Base-by-base conservation (phyloP, 2,888 invertebrate genomes). In the Syrista parreyssii region DNA sequence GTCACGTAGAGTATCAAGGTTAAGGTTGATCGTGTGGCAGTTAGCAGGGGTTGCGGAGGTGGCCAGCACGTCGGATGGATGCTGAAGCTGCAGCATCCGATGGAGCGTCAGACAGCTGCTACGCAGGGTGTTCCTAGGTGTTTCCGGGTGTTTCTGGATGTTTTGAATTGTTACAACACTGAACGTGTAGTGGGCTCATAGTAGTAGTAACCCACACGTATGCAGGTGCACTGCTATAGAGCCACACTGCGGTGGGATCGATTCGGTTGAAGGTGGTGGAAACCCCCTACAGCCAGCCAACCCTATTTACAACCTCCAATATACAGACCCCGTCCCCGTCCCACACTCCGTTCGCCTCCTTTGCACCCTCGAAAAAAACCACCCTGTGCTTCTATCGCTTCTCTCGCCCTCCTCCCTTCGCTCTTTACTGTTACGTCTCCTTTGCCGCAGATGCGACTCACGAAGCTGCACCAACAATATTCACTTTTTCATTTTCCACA, bases 211-310 rank as follows among this genome's bases (percentile, higher is more conserved):
- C 4, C 79, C 82, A 84, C 87, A 87, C 84, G 87, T 87, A 87
- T 88, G 88, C 89, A 89, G 86, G 87, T 87, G 88, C 84, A 79
- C 81, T 84, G 85, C 85, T 88, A 88, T 86, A 87, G 88, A 83
- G 85, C 85, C 85, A 88, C 84, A 88, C 88, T 88, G 89, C 88
- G 88, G 88, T 88, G 84, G 88, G 89, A 89, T 90, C 90, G 90
- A 90, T 90, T 89, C 88, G 87, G 84, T 83, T 83, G 86, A 87
- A 87, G 89, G 88, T 88, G 84, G 86, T 86, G 23, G 23, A 55
- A 55, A 23, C 1, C 55, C 15, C 55, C 55, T 23, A 84, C 77
- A 76, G 77, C 80, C 71, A 40, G 68, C 84, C 80, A 78, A 81
- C 76, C 76, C 81, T 84, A 84, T 87, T 88, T 87, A 87, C 86